A percentile compares a stretch with the other conserved stretches of the same genome.
phyloP scores from a whole-genome alignment of 2,113 vertebrate genomes.

The Microcebus ravelobensis region DNA sequence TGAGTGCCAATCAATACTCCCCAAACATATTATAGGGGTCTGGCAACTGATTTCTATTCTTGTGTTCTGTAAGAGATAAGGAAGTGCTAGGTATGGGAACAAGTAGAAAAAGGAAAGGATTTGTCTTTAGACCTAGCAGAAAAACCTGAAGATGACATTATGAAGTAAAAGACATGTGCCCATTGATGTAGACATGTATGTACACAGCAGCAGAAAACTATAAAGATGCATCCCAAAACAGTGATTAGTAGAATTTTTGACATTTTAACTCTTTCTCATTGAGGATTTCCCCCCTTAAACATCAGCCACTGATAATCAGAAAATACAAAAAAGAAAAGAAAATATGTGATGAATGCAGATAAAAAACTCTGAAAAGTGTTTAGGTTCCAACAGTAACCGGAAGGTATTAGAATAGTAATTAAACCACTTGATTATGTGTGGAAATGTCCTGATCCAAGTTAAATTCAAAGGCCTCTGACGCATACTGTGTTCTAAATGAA shows the following conservation, averaged over 20 bases:
- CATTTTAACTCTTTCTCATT: slow-evolving; percentile 1
- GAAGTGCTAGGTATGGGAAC: background rate
- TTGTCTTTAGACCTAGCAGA: background rate
- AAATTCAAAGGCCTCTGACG: background rate
- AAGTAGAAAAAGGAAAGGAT: background rate
- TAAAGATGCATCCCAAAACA: background rate
- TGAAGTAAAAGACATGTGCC: background rate
- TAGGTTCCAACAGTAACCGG: background rate
- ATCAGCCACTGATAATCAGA: background rate
- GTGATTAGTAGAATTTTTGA: background rate
- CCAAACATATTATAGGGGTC: background rate
- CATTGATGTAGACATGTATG: rapidly evolving
- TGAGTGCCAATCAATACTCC: background rate
- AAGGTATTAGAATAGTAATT: background rate
- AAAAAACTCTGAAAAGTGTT: background rate
- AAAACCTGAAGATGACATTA: background rate
- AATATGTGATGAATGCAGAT: too few species aligned
- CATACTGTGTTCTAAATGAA: background rate
- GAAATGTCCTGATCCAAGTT: background rate
- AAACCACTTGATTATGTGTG: background rate
- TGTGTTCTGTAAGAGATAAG: background rate
- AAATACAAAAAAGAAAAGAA: background rate
- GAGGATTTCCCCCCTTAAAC: background rate
- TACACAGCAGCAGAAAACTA: background rate
- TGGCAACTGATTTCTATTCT: background rate